phyloP scores from a whole-genome alignment of 2,113 vertebrate species.

The Brachypodius melanocephalos region DNA sequence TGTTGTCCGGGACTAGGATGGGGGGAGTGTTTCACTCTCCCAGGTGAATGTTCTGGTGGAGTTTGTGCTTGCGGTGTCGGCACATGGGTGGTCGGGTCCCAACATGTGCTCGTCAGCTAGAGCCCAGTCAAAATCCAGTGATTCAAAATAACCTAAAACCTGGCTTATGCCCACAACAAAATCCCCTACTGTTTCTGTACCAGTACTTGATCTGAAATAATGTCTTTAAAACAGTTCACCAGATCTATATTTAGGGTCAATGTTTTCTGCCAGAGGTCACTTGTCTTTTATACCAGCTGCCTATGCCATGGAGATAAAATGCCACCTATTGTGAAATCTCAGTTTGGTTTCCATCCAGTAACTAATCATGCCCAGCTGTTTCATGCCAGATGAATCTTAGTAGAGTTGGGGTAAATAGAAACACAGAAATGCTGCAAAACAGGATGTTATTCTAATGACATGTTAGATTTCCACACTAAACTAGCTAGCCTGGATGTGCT shows the following conservation, averaged over 20 bases:
- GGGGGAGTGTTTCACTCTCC: background rate
- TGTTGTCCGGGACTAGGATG: background rate
- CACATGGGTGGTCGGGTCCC: background rate
- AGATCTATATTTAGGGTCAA: background rate
- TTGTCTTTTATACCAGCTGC: constrained; percentile 3
- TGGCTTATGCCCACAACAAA: background rate
- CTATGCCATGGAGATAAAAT: background rate
- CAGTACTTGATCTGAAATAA: background rate
- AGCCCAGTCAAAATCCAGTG: background rate
- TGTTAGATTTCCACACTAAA: background rate
- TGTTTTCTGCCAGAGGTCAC: background rate
- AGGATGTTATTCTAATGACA: constrained; percentile 8
- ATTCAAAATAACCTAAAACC: background rate
- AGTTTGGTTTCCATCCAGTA: background rate
- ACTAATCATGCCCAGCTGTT: constrained; percentile 30
- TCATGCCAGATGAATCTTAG: background rate
- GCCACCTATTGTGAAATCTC: constrained; percentile 40
- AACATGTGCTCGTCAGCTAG: background rate
- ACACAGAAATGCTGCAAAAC: background rate
- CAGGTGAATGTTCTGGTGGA: background rate
- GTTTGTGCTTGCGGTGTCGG: background rate
- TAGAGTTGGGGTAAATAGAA: background rate
- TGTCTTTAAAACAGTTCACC: background rate
- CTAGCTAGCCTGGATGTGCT: background rate
- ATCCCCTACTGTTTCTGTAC: background rate